Conservation (phyloP, 2,888 invertebrate genomes). For the Pachymerium ferrugineum region DNA sequence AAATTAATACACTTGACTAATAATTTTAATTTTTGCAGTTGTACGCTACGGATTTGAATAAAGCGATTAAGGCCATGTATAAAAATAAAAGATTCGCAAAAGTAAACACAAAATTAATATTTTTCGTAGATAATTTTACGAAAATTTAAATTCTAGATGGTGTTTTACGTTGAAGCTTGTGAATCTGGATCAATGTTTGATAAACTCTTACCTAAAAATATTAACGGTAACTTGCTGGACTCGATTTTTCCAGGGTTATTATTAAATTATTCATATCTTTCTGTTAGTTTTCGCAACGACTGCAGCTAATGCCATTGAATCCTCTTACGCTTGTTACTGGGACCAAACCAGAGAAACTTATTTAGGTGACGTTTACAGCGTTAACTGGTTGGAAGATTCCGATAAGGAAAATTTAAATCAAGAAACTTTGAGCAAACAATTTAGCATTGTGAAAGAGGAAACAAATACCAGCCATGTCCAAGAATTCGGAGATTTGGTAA, state of each 20-base stretch:
- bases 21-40: slow-evolving; percentile 43
- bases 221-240: slow-evolving; percentile 49
- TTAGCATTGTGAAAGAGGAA: slow-evolving; percentile 51
- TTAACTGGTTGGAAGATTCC: slow-evolving; percentile 59
- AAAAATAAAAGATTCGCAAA: slow-evolving; percentile 49
- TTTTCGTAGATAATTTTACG: background rate
- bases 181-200: slow-evolving; percentile 60
- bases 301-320: slow-evolving; percentile 56
- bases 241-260: slow-evolving; percentile 27
- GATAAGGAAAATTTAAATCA: slow-evolving; percentile 51
- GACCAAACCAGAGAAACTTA: slow-evolving; percentile 52
- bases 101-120: slow-evolving; percentile 42
- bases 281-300: slow-evolving; percentile 56
- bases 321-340: slow-evolving; percentile 57
- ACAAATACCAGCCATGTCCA: slow-evolving; percentile 57
- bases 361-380: slow-evolving; percentile 58
- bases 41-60: slow-evolving; percentile 46
- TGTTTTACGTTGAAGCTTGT: slow-evolving; percentile 59
- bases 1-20: background rate
- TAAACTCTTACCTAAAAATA: slow-evolving; percentile 50
- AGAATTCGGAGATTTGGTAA: slow-evolving; percentile 53
- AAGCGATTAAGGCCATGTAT: slow-evolving; percentile 49
- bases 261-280: slow-evolving; percentile 20
- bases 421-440: slow-evolving; percentile 55
- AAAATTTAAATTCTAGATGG: slow-evolving; percentile 37